Conservation (phyloP, 2,113 vertebrate genomes). For the Brachyhypopomus occidentalis region DNA sequence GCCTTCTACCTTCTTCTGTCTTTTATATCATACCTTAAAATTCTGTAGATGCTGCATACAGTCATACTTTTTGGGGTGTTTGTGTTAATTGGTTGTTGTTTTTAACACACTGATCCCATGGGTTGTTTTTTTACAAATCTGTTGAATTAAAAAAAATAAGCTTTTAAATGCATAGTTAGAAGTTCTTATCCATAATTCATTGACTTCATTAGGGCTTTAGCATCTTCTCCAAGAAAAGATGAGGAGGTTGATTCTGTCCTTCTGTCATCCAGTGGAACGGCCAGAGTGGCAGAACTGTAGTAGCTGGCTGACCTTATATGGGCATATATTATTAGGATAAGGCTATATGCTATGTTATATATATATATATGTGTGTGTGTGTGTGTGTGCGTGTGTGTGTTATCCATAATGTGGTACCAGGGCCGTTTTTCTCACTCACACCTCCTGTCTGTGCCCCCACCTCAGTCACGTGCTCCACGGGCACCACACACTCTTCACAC, state of each 20-base stretch:
- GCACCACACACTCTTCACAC: constrained; percentile 80
- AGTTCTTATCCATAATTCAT: constrained; percentile 1
- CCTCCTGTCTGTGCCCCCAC: constrained; percentile 28
- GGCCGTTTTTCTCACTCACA: constrained; percentile 43
- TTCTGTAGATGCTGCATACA: neutral
- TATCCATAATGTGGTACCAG: constrained; percentile 43
- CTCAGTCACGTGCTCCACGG: constrained; percentile 70
- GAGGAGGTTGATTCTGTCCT: constrained; percentile 29
- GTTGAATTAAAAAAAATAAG: neutral
- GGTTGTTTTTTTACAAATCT: neutral
- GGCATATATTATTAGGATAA: too few relatives aligned
- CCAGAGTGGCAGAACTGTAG: constrained; percentile 39
- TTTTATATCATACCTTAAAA: neutral
- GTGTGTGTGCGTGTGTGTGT: too few relatives aligned
- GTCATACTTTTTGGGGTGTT: too few relatives aligned
- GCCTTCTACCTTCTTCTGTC: neutral
- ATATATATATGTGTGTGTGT: too few relatives aligned
- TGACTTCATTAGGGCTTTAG: constrained; percentile 29
- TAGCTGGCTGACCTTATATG: constrained; percentile 25
- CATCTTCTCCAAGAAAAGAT: constrained; percentile 34
- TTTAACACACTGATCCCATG: neutral
- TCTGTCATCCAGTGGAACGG: constrained; percentile 12
- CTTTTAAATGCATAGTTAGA: neutral
- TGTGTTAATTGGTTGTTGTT: too few relatives aligned
- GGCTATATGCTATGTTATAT: too few relatives aligned